These are phyloP conservation scores for Drosophila virilis DNA, from an alignment of 1,140 invertebrate species.

Conservation along the genomic window DNA sequence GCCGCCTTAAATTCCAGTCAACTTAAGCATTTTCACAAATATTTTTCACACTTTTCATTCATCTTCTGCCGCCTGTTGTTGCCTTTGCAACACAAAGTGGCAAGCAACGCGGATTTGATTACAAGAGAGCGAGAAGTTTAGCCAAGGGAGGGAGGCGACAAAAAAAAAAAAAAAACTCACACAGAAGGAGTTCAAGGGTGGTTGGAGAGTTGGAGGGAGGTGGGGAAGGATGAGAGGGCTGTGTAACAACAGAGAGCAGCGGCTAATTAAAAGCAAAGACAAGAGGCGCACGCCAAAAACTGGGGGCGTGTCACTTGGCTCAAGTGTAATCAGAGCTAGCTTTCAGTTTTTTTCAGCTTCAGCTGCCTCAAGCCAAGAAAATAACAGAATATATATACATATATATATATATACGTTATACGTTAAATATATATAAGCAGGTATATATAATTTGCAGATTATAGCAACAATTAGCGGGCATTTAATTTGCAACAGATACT, in stretches of 20 bases:
- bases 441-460: constrained; percentile 1
- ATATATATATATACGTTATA: background rate
- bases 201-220: background rate
- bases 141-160: constrained; percentile 12
- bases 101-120: constrained; percentile 76
- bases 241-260: constrained; percentile 1
- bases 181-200: background rate
- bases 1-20: constrained; percentile 57
- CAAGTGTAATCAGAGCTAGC: constrained; percentile 45
- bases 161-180: background rate
- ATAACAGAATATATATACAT: background rate
- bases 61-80: constrained; percentile 32
- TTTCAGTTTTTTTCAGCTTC: constrained; percentile 23
- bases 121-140: constrained; percentile 47
- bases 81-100: constrained; percentile 56
- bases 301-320: constrained; percentile 37
- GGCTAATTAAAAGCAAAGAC: constrained; percentile 81
- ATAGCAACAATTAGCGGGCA: background rate
- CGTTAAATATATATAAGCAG: background rate
- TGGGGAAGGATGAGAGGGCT: background rate
- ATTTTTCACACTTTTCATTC: constrained; percentile 69
- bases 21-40: constrained; percentile 75
- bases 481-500: background rate
- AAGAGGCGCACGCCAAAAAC: constrained; percentile 25
- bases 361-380: background rate